Conservation (phyloP, 2,113 vertebrate species). For the Micromys minutus region DNA sequence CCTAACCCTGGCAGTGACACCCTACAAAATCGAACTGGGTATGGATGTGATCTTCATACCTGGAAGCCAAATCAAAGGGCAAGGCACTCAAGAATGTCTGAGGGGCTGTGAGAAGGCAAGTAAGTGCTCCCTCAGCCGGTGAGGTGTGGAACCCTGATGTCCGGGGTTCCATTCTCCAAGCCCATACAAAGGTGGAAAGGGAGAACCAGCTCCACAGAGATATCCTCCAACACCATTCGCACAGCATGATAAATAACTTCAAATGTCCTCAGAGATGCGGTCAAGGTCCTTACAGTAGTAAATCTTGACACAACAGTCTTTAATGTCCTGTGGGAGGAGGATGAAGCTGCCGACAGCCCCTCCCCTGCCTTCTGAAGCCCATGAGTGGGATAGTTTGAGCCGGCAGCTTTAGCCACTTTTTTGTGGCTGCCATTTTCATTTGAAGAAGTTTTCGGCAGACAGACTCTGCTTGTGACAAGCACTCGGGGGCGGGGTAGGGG, state of each 20-base stretch:
- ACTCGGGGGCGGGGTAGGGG: too few relatives aligned
- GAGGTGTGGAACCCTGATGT: background rate
- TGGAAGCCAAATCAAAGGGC: background rate
- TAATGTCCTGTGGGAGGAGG: background rate
- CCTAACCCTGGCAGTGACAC: rapidly evolving
- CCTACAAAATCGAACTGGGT: rapidly evolving
- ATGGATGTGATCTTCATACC: rapidly evolving
- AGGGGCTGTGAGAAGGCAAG: background rate
- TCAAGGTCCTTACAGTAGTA: rapidly evolving
- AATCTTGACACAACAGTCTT: background rate
- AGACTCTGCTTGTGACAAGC: background rate
- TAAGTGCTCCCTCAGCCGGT: background rate
- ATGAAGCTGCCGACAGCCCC: rapidly evolving
- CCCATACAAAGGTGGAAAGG: background rate
- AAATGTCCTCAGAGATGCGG: background rate
- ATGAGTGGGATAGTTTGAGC: rapidly evolving
- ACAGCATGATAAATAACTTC: too few relatives aligned
- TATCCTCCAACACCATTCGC: background rate
- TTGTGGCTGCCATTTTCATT: rapidly evolving
- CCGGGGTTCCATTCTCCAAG: background rate
- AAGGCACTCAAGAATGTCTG: rapidly evolving
- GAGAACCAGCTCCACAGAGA: background rate
- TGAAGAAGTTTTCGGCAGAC: rapidly evolving
- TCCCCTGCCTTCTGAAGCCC: rapidly evolving
- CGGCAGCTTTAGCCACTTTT: background rate